phyloP scores from a whole-genome alignment of 2,888 invertebrate species.

The Mamestra brassicae region DNA sequence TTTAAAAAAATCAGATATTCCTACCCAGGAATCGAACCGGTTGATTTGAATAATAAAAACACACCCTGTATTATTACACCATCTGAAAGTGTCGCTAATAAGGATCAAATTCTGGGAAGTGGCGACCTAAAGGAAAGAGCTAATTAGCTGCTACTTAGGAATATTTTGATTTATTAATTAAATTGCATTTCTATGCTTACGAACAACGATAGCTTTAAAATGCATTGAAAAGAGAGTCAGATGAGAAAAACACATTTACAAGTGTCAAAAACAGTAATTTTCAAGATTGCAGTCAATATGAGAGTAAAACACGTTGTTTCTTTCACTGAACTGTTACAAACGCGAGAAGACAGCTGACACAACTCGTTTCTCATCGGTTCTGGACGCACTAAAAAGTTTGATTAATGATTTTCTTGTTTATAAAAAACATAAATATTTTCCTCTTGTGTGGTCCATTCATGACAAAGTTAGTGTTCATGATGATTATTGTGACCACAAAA shows the following conservation, averaged over 20 bases:
- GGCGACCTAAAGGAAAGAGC: too few species aligned
- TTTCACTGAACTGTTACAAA: constrained; percentile 42
- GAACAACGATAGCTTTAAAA: too few species aligned
- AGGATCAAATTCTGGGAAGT: too few species aligned
- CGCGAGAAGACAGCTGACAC: constrained; percentile 51
- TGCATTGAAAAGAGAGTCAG: too few species aligned
- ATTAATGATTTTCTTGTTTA: constrained; percentile 53
- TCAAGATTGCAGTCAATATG: constrained; percentile 13
- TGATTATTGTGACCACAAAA: neutral
- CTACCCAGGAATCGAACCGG: too few species aligned
- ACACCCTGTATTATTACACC: too few species aligned
- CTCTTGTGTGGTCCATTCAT: constrained; percentile 33
- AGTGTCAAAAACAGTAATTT: neutral
- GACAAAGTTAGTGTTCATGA: neutral
- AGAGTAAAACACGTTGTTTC: neutral
- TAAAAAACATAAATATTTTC: constrained; percentile 27
- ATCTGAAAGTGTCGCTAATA: too few species aligned
- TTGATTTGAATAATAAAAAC: too few species aligned
- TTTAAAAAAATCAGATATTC: too few species aligned
- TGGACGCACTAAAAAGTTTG: constrained; percentile 22
- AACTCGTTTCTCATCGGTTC: constrained; percentile 48
- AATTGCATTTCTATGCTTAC: neutral
- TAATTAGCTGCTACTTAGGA: too few species aligned
- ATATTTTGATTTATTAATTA: neutral
- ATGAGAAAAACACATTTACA: neutral